Conservation (phyloP, 2,113 vertebrate genomes). For the Marmota flaviventris region DNA sequence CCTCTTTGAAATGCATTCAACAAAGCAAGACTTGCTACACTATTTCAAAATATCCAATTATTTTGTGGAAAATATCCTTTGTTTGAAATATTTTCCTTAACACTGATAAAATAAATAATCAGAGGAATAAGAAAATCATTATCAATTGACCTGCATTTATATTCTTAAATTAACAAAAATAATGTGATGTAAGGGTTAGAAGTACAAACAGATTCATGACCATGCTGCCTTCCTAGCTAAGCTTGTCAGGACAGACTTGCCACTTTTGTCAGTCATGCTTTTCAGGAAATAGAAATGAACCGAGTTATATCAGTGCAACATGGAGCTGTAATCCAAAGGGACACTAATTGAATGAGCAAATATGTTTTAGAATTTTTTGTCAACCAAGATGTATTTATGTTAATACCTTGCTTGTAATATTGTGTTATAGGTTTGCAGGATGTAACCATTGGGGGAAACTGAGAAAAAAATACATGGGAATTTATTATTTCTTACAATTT, state of each 20-base stretch:
- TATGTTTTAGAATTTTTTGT: not conserved
- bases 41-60: slow-evolving; percentile 69
- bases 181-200: not conserved
- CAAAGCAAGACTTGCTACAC: slow-evolving; percentile 20
- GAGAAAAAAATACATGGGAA: not conserved
- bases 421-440: not conserved
- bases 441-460: not conserved
- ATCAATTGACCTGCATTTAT: not conserved
- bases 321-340: not conserved
- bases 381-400: not conserved
- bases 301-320: not conserved
- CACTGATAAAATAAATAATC: slow-evolving; percentile 50
- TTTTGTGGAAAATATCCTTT: slow-evolving; percentile 26
- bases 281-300: slow-evolving; percentile 9
- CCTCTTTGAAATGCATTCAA: slow-evolving; percentile 38
- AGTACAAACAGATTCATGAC: not conserved
- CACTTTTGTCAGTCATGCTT: not conserved
- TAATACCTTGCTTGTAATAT: not conserved
- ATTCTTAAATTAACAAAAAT: slow-evolving; percentile 41
- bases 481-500: not conserved
- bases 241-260: not conserved
- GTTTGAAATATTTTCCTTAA: slow-evolving; percentile 57
- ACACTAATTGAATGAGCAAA: not conserved
- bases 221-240: not conserved
- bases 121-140: slow-evolving; percentile 52